These are phyloP conservation scores for Acanthornis magna DNA, from an alignment of 2,797 vertebrate species.

Conservation along the genomic window DNA sequence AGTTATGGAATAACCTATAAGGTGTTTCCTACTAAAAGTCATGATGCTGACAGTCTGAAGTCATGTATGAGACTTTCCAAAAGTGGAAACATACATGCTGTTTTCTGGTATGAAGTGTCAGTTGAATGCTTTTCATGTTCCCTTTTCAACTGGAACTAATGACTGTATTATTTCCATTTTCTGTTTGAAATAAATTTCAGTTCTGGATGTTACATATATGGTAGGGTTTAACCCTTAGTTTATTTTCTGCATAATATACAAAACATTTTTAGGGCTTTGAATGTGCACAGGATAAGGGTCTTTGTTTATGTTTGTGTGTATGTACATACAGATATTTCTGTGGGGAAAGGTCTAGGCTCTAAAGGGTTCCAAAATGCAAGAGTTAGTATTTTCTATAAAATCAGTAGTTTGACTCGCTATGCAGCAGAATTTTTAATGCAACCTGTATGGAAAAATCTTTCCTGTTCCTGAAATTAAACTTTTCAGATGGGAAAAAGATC, in stretches of 20 bases:
- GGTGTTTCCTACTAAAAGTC: background rate
- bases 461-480: background rate
- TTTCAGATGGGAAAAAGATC: background rate
- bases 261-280: background rate
- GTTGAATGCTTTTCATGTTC: background rate
- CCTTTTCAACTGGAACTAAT: background rate
- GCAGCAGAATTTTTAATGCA: background rate
- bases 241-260: background rate
- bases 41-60: background rate
- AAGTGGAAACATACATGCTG: background rate
- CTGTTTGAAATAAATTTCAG: background rate
- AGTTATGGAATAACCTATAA: background rate
- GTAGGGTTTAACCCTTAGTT: background rate
- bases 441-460: background rate
- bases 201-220: background rate
- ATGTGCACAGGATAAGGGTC: background rate
- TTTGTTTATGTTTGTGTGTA: background rate
- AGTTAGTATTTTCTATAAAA: background rate
- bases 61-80: background rate
- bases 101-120: background rate
- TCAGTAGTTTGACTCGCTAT: background rate
- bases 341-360: background rate
- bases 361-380: background rate
- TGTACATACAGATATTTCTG: rapidly evolving
- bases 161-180: background rate